Conservation (phyloP, 2,797 vertebrate genomes). For the Dendrocincla tyrannina region DNA sequence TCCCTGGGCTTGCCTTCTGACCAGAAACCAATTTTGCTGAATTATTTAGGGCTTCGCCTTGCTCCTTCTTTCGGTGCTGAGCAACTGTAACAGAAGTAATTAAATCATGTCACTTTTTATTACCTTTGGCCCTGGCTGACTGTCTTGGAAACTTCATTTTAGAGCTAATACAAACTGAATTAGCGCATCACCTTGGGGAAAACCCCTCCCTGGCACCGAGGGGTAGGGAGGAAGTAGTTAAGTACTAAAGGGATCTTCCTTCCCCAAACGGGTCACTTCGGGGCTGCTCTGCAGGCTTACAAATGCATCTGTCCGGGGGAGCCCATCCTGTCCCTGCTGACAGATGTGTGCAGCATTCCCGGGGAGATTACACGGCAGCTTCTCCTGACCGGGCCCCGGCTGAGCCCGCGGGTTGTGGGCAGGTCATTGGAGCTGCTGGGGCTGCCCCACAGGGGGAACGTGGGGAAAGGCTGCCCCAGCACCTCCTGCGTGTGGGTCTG, state of each 20-base stretch:
- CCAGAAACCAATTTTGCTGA: conserved; percentile 72
- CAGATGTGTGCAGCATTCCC: conserved; percentile 67
- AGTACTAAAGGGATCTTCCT: conserved; percentile 30
- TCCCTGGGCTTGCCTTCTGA: conserved; percentile 71
- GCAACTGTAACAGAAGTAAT: conserved; percentile 78
- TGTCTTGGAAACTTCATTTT: conserved; percentile 72
- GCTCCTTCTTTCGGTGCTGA: conserved; percentile 70
- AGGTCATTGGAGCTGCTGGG: conserved; percentile 54
- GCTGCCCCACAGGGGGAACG: conserved; percentile 53
- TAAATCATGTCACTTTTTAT: conserved; percentile 79
- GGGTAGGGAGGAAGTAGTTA: conserved; percentile 60
- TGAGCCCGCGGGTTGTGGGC: conserved; percentile 19
- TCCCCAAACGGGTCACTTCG: conserved; percentile 18
- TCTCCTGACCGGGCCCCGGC: conserved; percentile 55
- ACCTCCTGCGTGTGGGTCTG: conserved; percentile 15
- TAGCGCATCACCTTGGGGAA: conserved; percentile 72
- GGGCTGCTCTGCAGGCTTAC: conserved; percentile 57
- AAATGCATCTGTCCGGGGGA: conserved; percentile 57
- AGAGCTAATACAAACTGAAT: conserved; percentile 71
- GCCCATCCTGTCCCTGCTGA: conserved; percentile 68
- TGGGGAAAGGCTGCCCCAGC: conserved; percentile 39
- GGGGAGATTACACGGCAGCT: conserved; percentile 65
- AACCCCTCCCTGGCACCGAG: conserved; percentile 53
- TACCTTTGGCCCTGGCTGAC: conserved; percentile 74
- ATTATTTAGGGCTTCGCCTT: conserved; percentile 77